A percentile compares a stretch with the other conserved stretches of the same genome.
Evolutionary conservation across 2,888 invertebrate species (phyloP).

Genomic region (Deroplatys truncata): DNA sequence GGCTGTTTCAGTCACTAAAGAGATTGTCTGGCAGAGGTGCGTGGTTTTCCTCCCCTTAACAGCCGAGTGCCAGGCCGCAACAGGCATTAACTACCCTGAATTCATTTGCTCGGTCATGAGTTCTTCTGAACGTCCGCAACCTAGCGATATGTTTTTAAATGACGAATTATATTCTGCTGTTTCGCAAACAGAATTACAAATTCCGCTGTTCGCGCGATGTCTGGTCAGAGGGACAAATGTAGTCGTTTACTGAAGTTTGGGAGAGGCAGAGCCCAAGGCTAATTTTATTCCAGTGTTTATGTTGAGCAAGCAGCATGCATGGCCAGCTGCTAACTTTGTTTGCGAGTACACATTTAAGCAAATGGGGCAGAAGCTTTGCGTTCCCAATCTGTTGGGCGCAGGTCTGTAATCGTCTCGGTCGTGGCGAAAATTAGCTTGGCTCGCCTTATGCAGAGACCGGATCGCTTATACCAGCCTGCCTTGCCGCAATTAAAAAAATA

Average conservation of each 20-base stretch:
- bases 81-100: too few species aligned
- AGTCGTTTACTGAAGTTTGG: too few species aligned
- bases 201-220: neutral
- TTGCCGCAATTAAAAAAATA: neutral
- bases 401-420: neutral
- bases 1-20: too few species aligned
- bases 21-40: too few species aligned
- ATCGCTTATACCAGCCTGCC: neutral
- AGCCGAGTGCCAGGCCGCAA: too few species aligned
- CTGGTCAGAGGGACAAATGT: neutral
- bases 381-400: neutral
- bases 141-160: neutral
- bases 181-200: neutral
- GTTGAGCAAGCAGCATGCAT: neutral
- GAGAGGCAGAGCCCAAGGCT: neutral
- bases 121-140: neutral
- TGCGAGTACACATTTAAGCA: neutral
- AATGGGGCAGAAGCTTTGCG: neutral
- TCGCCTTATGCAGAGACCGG: neutral
- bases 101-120: too few species aligned
- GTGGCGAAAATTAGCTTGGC: neutral
- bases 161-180: neutral
- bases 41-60: too few species aligned
- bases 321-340: neutral
- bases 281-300: neutral